phyloP scores from a whole-genome alignment of 2,113 vertebrate genomes.

The Ceratotherium simum region DNA sequence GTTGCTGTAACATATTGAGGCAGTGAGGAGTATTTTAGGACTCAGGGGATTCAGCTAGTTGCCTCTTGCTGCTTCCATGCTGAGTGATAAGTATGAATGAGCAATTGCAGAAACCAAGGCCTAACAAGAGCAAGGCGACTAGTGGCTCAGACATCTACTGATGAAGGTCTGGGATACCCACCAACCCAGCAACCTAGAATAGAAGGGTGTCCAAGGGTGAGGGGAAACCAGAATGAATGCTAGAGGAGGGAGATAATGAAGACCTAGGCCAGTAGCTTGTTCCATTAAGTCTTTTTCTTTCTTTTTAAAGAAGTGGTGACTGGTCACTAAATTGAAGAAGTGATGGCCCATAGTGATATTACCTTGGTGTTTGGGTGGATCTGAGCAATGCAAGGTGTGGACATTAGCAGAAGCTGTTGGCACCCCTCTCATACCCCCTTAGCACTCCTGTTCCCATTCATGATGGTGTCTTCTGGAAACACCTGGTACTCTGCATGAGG shows the following conservation, averaged over 20 bases:
- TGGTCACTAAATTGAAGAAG: not conserved
- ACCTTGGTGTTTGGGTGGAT: too few relatives aligned
- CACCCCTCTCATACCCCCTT: too few relatives aligned
- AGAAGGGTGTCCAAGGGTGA: not conserved
- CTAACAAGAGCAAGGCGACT: not conserved
- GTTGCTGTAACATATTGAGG: not conserved
- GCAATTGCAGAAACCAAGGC: not conserved
- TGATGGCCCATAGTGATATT: not conserved
- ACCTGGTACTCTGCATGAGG: too few relatives aligned
- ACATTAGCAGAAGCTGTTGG: too few relatives aligned
- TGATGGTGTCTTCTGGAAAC: too few relatives aligned
- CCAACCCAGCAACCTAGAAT: not conserved
- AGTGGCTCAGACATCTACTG: not conserved
- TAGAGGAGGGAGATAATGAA: not conserved
- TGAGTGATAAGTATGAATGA: not conserved
- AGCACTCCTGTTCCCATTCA: too few relatives aligned
- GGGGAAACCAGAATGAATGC: not conserved
- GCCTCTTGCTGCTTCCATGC: not conserved
- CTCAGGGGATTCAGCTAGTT: not conserved
- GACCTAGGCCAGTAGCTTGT: not conserved
- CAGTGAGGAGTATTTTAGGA: not conserved
- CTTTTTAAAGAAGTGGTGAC: not conserved
- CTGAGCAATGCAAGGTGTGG: too few relatives aligned
- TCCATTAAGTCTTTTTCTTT: not conserved
- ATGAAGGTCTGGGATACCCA: not conserved